Percentiles rank a stretch among this genome's conserved stretches.
phyloP scores from a whole-genome alignment of 2,797 vertebrate genomes.

The Hybognathus amarus region DNA sequence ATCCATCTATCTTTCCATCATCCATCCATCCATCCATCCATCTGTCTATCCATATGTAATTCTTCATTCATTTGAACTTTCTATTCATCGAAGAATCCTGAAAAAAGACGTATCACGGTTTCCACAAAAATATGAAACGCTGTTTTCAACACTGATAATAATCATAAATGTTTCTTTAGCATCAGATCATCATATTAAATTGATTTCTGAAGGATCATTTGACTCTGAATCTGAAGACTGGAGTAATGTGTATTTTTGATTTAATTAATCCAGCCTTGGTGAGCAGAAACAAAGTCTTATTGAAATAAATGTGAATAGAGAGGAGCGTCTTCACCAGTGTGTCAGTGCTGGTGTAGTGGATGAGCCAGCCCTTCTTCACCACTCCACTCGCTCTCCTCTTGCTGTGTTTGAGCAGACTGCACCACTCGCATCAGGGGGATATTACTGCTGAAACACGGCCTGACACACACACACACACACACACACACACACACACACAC shows the following conservation, averaged over 20 bases:
- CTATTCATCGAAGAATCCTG: background rate
- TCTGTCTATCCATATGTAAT: too few relatives aligned
- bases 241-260: background rate
- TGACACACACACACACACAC: slow-evolving; percentile 33
- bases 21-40: too few relatives aligned
- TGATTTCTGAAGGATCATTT: background rate
- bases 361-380: slow-evolving; percentile 77
- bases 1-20: too few relatives aligned
- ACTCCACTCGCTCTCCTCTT: slow-evolving; percentile 70
- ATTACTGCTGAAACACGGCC: slow-evolving; percentile 78
- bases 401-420: slow-evolving; percentile 76
- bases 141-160: background rate
- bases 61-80: background rate
- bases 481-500: background rate
- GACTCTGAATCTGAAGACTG: background rate
- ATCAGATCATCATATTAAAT: accelerated
- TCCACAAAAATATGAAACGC: background rate
- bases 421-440: slow-evolving; percentile 82
- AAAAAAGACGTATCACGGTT: too few relatives aligned
- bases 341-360: slow-evolving; percentile 77
- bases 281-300: background rate
- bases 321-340: slow-evolving; percentile 68
- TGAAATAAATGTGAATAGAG: background rate
- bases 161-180: background rate
- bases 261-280: background rate